A percentile compares a stretch with the other conserved stretches of the same genome.
phyloP scores from a whole-genome alignment of 2,888 invertebrate genomes.

The Boloria selene region DNA sequence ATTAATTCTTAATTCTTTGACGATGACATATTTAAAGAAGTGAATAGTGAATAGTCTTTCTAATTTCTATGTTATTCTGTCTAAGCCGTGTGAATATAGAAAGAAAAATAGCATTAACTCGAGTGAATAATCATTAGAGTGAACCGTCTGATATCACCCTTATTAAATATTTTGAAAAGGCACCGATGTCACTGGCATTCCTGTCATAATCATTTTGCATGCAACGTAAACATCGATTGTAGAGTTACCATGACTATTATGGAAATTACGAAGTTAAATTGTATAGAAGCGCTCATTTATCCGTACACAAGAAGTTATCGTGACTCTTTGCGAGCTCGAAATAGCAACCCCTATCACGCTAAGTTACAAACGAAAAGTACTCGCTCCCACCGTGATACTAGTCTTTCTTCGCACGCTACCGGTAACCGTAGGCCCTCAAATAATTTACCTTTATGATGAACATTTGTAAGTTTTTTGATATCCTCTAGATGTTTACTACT shows the following conservation, averaged over 20 bases:
- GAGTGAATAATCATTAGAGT: too few species aligned
- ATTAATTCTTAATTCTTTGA: too few species aligned
- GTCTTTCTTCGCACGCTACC: slow-evolving; percentile 67
- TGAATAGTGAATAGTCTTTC: too few species aligned
- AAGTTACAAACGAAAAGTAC: slow-evolving; percentile 59
- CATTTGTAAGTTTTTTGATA: slow-evolving; percentile 53
- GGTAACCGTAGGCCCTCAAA: slow-evolving; percentile 43
- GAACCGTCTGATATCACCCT: too few species aligned
- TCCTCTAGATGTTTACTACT: not conserved
- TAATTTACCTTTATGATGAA: slow-evolving; percentile 46
- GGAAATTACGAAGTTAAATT: slow-evolving; percentile 43
- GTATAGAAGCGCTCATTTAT: slow-evolving; percentile 42
- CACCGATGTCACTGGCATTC: slow-evolving; percentile 23
- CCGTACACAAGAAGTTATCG: slow-evolving; percentile 60
- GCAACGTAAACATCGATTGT: slow-evolving; percentile 30
- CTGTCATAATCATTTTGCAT: slow-evolving; percentile 36
- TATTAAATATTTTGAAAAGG: slow-evolving; percentile 3
- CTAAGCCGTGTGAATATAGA: too few species aligned
- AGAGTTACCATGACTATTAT: slow-evolving; percentile 39
- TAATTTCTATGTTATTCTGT: too few species aligned
- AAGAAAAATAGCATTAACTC: too few species aligned
- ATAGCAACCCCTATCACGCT: slow-evolving; percentile 73
- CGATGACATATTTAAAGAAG: too few species aligned
- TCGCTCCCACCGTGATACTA: slow-evolving; percentile 48
- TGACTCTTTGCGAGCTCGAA: slow-evolving; percentile 66